Evolutionary conservation across 2,113 vertebrate genomes (phyloP), one percentile per base, ranked within the genome.

Genomic region (Pyrgilauda ruficollis): DNA sequence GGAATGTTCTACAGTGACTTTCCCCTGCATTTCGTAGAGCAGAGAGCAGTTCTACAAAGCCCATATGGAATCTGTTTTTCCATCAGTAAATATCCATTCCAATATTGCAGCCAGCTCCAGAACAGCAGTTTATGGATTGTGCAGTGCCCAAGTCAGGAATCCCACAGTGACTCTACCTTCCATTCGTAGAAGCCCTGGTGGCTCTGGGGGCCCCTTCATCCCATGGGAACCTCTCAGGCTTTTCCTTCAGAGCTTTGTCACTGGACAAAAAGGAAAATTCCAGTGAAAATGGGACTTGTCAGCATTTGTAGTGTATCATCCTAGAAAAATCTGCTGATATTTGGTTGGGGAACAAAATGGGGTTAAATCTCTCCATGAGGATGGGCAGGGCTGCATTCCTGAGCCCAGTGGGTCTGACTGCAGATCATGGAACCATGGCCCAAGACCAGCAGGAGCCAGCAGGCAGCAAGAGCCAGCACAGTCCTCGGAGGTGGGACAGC

Each of bases 101-200:
- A 44, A 41, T 43, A 2, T 23, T 23, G 39, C 91, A 81, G 35
- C 4, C 16, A 39, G 41, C 59, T 27, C 55, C 31, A n/a, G 58
- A 76, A 28, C 44, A 76, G 56, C 23, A 31, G 23, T 35, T 61
- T 4, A 2, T 9, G 49, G 11, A 20, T 8, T n/a, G 15, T 37
- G 50, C n/a, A 37, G 41, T 2, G 13, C 11, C 39, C 52, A 58
- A 13, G 6, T 15, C 33, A 47, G 59, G 46, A 10, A 44, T 33
- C n/a, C 46, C 75, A 31, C 24, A 4, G 13, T 8, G 43, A 49
- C n/a, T 39, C 17, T 93, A 97, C 96, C 97, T 97, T n/a, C 91
- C 66, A 9, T 85, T 89, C 0, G 6, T 66, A 78, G 96, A 31
- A 66, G 21, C 37, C 11, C 15, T 0, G 0, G 68, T 7, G n/a